These are phyloP conservation scores for Pammene fasciana DNA, from an alignment of 2,888 invertebrate species.

Conservation along the genomic window DNA sequence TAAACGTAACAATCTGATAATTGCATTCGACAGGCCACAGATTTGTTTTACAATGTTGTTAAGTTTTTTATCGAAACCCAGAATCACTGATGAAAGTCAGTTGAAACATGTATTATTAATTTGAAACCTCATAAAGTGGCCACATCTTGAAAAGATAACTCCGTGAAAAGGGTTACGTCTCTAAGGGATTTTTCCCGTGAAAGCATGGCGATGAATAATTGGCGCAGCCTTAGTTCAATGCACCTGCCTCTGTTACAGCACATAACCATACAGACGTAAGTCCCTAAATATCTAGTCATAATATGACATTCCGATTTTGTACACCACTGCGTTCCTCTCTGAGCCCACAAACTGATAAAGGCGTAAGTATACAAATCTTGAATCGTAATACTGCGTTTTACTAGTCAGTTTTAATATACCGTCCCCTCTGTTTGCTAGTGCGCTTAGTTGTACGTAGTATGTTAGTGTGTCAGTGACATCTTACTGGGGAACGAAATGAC, in stretches of 20 bases:
- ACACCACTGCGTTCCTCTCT: neutral
- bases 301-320: constrained; percentile 18
- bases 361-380: constrained; percentile 12
- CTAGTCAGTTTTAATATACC: constrained; percentile 7
- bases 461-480: constrained; percentile 44
- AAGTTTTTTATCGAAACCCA: too few relatives aligned
- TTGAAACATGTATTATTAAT: neutral
- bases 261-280: constrained; percentile 15
- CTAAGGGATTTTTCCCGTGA: constrained; percentile 35
- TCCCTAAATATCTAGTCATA: constrained; percentile 6
- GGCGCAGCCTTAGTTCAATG: constrained; percentile 43
- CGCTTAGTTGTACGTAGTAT: constrained; percentile 41
- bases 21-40: too few relatives aligned
- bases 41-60: too few relatives aligned
- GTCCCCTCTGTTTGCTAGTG: constrained; percentile 39
- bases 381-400: constrained; percentile 24
- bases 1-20: too few relatives aligned
- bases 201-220: constrained; percentile 44
- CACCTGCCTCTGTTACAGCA: constrained; percentile 26
- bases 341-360: neutral
- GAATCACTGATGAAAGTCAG: too few relatives aligned
- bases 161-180: constrained; percentile 30
- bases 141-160: constrained; percentile 18
- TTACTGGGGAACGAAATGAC: constrained; percentile 32
- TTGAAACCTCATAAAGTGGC: neutral